Evolutionary conservation across 2,797 vertebrate species (phyloP).

Genomic region (Gadopsis marmoratus): DNA sequence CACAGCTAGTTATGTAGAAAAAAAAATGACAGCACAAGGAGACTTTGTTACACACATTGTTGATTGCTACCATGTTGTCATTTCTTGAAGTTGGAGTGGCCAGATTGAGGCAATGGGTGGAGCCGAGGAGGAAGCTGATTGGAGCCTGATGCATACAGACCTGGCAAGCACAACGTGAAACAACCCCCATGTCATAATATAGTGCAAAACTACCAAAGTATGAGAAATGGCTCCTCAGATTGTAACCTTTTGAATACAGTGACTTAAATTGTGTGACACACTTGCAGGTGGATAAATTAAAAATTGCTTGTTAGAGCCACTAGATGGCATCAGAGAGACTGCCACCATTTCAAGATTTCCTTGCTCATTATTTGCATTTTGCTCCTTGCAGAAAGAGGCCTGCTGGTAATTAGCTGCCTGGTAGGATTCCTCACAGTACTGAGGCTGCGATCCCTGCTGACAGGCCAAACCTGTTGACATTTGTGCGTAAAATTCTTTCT

Average conservation of each 20-base stretch:
- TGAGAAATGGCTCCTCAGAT: too few relatives aligned
- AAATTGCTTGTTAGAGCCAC: background rate
- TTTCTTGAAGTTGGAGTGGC: conserved; percentile 8
- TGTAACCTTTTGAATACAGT: background rate
- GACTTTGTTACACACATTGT: conserved; percentile 66
- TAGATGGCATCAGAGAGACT: conserved; percentile 18
- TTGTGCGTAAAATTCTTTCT: background rate
- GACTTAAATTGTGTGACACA: background rate
- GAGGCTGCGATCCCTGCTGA: background rate
- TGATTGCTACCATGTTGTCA: conserved; percentile 36
- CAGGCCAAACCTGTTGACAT: background rate
- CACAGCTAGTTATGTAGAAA: conserved; percentile 49
- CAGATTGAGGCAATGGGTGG: conserved; percentile 13
- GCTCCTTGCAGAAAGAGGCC: background rate
- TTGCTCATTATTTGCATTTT: background rate
- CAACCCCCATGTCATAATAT: background rate
- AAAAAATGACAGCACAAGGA: conserved; percentile 62
- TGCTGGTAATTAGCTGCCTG: background rate
- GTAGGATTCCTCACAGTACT: background rate
- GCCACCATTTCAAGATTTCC: background rate
- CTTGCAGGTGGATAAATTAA: background rate
- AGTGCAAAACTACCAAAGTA: background rate
- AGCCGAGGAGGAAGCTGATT: conserved; percentile 5
- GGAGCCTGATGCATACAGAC: background rate
- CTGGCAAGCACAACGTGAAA: background rate